These are phyloP conservation scores for Cantharis rustica DNA, from an alignment of 2,888 invertebrate genomes.

Conservation along the genomic window DNA sequence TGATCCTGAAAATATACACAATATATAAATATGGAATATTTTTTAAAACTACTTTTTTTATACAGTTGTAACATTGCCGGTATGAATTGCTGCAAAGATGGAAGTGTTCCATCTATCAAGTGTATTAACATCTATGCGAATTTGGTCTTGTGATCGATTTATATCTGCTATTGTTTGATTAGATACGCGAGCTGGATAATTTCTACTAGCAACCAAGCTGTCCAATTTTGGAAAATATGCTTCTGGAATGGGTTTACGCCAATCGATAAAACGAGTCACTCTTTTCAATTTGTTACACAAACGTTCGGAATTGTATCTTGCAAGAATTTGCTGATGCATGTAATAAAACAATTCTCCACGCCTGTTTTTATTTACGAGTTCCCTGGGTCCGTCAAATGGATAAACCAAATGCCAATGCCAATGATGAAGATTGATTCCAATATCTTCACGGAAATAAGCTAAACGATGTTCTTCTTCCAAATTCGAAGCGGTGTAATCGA, in stretches of 20 bases:
- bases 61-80: slow-evolving; percentile 63
- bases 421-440: slow-evolving; percentile 85
- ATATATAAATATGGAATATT: not conserved
- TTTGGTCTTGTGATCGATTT: slow-evolving; percentile 69
- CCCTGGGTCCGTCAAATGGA: slow-evolving; percentile 68
- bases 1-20: slow-evolving; percentile 56
- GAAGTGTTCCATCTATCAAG: slow-evolving; percentile 78
- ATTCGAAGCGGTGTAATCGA: slow-evolving; percentile 76
- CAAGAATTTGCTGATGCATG: slow-evolving; percentile 74
- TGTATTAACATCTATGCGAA: slow-evolving; percentile 70
- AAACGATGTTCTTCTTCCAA: slow-evolving; percentile 78
- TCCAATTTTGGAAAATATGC: slow-evolving; percentile 87
- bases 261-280: slow-evolving; percentile 66
- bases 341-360: slow-evolving; percentile 81
- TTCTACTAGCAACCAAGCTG: slow-evolving; percentile 73
- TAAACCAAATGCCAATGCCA: slow-evolving; percentile 94
- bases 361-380: slow-evolving; percentile 74
- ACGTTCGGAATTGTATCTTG: slow-evolving; percentile 76
- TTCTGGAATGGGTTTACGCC: slow-evolving; percentile 72
- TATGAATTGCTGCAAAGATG: slow-evolving; percentile 72
- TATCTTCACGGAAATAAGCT: slow-evolving; percentile 85
- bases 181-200: slow-evolving; percentile 74
- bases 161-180: slow-evolving; percentile 64
- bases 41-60: slow-evolving; percentile 37
- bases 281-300: slow-evolving; percentile 72